phyloP scores from a whole-genome alignment of 2,797 vertebrate genomes.

The Chanos chanos region DNA sequence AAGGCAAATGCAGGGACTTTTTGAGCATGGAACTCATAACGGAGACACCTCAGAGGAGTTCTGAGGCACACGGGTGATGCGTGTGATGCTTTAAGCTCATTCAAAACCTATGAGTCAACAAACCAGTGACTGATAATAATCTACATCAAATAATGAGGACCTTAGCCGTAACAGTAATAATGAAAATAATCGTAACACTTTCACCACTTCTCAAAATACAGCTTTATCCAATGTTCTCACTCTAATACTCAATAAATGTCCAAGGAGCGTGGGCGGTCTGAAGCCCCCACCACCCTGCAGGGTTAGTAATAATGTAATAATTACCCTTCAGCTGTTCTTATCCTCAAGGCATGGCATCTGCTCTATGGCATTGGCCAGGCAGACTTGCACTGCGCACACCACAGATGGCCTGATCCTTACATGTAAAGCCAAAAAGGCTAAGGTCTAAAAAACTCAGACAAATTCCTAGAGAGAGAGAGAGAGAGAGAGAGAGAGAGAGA shows the following conservation, averaged over 20 bases:
- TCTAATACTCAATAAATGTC: slow-evolving; percentile 36
- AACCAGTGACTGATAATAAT: too few relatives aligned
- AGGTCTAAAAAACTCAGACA: too few relatives aligned
- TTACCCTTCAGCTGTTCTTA: slow-evolving; percentile 54
- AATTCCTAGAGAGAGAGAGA: too few relatives aligned
- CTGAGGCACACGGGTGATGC: too few relatives aligned
- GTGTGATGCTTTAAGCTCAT: neutral
- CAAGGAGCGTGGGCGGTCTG: neutral
- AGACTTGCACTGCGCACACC: slow-evolving; percentile 44
- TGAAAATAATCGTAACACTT: neutral
- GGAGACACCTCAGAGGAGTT: too few relatives aligned
- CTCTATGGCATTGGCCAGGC: slow-evolving; percentile 53
- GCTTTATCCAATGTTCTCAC: too few relatives aligned
- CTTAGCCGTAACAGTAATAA: neutral
- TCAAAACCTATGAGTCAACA: neutral
- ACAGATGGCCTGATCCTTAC: slow-evolving; percentile 17
- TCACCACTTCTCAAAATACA: neutral
- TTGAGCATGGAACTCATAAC: too few relatives aligned
- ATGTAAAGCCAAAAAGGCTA: neutral
- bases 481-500: too few relatives aligned
- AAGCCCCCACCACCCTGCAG: neutral
- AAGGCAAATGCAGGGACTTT: neutral
- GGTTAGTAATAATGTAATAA: slow-evolving; percentile 39
- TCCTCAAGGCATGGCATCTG: slow-evolving; percentile 52
- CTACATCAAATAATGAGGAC: neutral